phyloP scores from a whole-genome alignment of 2,888 invertebrate species.

The Cantharis flavilabris region DNA sequence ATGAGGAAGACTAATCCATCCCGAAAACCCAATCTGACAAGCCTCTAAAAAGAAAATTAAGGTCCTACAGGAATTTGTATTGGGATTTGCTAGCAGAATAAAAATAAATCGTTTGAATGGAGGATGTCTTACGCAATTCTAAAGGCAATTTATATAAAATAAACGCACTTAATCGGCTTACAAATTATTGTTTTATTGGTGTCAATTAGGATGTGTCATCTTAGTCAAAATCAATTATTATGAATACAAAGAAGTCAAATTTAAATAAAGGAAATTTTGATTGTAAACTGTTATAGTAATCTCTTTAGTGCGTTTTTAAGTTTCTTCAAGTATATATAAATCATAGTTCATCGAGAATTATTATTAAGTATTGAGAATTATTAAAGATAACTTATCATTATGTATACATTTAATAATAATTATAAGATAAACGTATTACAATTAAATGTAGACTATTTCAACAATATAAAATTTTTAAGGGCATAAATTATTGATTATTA shows the following conservation, averaged over 20 bases:
- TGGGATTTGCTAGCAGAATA: background rate
- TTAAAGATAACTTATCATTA: background rate
- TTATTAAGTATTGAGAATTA: no score
- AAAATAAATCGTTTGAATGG: background rate
- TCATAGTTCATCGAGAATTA: background rate
- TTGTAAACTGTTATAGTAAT: background rate
- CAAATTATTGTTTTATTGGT: background rate
- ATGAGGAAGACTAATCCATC: no score
- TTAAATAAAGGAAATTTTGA: background rate
- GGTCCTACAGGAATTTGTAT: background rate
- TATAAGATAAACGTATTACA: background rate
- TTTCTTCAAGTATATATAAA: background rate
- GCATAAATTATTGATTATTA: background rate
- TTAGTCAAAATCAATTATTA: background rate
- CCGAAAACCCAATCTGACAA: no score
- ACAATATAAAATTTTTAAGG: background rate
- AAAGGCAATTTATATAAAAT: background rate
- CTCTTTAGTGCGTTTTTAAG: background rate
- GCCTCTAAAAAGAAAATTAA: no score
- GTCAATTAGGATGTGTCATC: conserved; percentile 8
- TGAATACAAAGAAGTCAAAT: background rate
- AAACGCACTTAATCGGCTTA: background rate
- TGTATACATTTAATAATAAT: background rate
- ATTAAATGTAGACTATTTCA: background rate
- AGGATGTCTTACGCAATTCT: background rate